Evolutionary conservation across 2,888 invertebrate genomes (phyloP).

Genomic region (Colostygia pectinataria): DNA sequence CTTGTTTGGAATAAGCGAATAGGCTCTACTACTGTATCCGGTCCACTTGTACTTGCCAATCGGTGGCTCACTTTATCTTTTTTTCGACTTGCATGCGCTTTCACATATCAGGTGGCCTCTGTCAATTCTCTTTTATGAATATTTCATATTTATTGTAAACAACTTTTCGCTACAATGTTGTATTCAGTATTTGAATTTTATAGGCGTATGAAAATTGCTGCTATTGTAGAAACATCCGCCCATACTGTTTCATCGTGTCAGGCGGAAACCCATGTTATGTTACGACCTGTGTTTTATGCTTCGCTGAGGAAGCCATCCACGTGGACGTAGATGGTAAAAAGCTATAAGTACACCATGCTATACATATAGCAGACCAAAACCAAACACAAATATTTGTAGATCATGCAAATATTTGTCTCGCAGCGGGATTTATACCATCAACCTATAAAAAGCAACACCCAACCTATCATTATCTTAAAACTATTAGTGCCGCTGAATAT

Average conservation of each 20-base stretch:
- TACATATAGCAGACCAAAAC: too few species aligned
- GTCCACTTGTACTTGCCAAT: constrained; percentile 45
- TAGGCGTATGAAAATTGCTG: constrained; percentile 55
- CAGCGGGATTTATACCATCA: too few species aligned
- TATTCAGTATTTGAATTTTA: constrained; percentile 65
- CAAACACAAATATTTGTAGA: too few species aligned
- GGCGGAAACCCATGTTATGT: constrained; percentile 29
- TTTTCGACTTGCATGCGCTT: constrained; percentile 48
- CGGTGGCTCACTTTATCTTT: constrained; percentile 44
- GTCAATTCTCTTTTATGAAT: constrained; percentile 72
- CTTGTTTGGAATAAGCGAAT: constrained; percentile 39
- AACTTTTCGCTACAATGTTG: constrained; percentile 68
- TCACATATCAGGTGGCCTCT: constrained; percentile 59
- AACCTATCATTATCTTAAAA: too few species aligned
- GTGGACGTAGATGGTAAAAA: constrained; percentile 3
- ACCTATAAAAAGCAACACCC: too few species aligned
- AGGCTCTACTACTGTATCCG: constrained; percentile 39
- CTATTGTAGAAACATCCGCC: constrained; percentile 44
- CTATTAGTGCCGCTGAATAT: too few species aligned
- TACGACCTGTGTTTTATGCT: constrained; percentile 24
- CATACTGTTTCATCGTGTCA: constrained; percentile 31
- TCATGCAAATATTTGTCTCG: too few species aligned
- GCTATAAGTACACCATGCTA: too few species aligned
- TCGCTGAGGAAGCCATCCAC: constrained; percentile 7
- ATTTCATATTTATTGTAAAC: constrained; percentile 77